Evolutionary conservation across 1,140 invertebrate genomes (phyloP), one percentile per base, ranked within the genome.

Genomic region (Octopus bimaculoides): DNA sequence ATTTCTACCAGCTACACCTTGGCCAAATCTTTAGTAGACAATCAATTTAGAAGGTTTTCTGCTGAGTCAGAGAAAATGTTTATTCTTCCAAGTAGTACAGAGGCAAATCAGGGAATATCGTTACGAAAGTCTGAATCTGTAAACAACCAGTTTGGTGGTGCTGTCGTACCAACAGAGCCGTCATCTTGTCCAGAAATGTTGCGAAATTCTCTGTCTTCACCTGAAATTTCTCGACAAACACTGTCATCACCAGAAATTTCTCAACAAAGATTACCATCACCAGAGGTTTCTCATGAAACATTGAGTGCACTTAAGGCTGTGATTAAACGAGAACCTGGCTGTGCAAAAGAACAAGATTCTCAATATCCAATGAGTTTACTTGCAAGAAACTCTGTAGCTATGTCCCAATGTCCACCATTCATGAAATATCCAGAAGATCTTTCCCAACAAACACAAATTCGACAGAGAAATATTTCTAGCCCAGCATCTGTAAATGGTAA

Each of bases 401-500:
- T 71, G 66, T 14, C 66, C 26, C 66, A 71, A 71, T 71, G 14
- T 17, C 8, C 17, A 14, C 66, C 66, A 41, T 17, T 52, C 7
- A 52, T 75, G 74, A 52, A 52, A 53, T 75, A 52, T 52, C 52
- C 74, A 8, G 52, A 75, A 75, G 20, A 75, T 17, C 74, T 75
- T 7, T 41, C 17, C 20, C 74, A 75, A 7, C 73, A 61, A 9
- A 14, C 74, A 6, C 17, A 71, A 20, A n/a, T 71, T n/a, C 17
- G 26, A 71, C 66, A 71, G 14, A 20, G 9, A 12, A 14, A 71
- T 71, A 14, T 20, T 71, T 14, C 14, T 20, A 71, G 17, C 14
- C 66, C 66, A n/a, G 17, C 66, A 9, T 6, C 77, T 26, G 56
- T 54, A 12, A 76, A 81, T 9, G 82, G 78, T 1, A 84, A 84